phyloP scores from a whole-genome alignment of 1,140 invertebrate species.

The Cotesia chilonis region DNA sequence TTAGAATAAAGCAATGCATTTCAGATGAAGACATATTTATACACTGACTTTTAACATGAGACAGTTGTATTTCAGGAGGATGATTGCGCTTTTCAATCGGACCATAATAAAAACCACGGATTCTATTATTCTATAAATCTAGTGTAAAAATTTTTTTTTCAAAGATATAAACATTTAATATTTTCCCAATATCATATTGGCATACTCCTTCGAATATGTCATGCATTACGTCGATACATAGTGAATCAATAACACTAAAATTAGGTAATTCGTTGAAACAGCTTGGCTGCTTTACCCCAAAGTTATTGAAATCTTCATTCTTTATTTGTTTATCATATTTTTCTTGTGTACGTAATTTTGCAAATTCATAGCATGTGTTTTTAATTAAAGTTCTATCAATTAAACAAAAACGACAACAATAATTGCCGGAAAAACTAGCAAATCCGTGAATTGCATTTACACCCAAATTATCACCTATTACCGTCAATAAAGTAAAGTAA shows the following conservation, averaged over 20 bases:
- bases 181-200: constrained; percentile 8
- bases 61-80: background rate
- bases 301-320: background rate
- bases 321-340: background rate
- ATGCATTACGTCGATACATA: background rate
- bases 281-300: background rate
- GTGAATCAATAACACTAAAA: background rate
- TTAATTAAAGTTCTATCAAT: background rate
- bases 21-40: background rate
- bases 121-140: background rate
- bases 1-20: background rate
- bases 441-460: background rate
- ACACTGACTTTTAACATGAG: background rate
- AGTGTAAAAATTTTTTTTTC: background rate
- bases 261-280: background rate
- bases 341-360: background rate
- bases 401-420: background rate
- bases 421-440: background rate
- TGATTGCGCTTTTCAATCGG: background rate
- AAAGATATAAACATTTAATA: background rate
- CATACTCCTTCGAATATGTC: constrained; percentile 5
- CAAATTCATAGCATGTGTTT: background rate
- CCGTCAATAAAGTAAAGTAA: background rate
- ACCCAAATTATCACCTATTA: constrained; percentile 2
- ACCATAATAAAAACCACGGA: background rate